Conservation (phyloP, 1,140 invertebrate species). For the Drosophila punjabiensis region DNA sequence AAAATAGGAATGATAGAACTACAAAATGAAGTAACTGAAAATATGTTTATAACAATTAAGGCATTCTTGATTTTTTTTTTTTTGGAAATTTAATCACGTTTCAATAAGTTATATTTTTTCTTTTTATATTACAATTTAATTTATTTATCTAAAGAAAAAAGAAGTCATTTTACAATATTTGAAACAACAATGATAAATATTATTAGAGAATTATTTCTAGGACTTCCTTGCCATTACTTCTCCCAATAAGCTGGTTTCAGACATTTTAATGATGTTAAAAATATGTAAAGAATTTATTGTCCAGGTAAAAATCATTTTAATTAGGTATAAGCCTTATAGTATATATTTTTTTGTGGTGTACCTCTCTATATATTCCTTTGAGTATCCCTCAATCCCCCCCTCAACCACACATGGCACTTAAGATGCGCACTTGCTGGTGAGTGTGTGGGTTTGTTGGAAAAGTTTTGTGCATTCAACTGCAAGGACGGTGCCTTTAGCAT, state of each 20-base stretch:
- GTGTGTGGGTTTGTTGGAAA: conserved; percentile 34
- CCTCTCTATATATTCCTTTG: conserved; percentile 1
- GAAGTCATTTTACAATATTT: neutral
- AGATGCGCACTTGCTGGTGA: conserved; percentile 47
- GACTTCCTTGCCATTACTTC: neutral
- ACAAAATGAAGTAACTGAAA: neutral
- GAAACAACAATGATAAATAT: too few species aligned
- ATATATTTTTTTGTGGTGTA: neutral
- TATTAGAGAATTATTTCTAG: neutral
- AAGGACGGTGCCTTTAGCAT: conserved; percentile 55
- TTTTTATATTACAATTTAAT: neutral
- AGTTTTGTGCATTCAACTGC: conserved; percentile 74
- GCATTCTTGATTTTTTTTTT: too few species aligned
- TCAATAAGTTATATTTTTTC: neutral
- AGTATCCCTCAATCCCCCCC: neutral
- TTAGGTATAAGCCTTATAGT: neutral
- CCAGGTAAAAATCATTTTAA: neutral
- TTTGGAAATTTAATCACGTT: neutral
- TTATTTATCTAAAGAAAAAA: neutral
- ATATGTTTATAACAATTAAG: neutral
- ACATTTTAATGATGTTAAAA: neutral
- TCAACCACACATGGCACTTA: conserved; percentile 47
- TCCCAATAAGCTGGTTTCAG: neutral
- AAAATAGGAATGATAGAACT: neutral
- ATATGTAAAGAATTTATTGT: too few species aligned